These are phyloP conservation scores for Simalia tracyae DNA, from an alignment of 2,797 vertebrate genomes.

Conservation along the genomic window DNA sequence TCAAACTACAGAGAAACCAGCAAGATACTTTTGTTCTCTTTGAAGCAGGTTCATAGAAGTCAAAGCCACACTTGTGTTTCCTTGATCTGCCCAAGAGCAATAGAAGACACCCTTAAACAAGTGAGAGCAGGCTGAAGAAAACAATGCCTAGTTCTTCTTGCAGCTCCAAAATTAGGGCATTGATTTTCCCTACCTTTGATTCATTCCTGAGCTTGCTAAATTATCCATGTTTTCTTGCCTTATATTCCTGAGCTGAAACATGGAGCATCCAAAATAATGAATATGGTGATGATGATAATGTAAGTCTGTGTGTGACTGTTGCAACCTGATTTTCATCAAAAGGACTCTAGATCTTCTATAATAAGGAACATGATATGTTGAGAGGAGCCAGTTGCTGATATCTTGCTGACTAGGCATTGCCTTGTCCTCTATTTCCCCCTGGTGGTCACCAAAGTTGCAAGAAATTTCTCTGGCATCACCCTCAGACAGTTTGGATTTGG, in stretches of 20 bases:
- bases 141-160: neutral
- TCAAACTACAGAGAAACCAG: neutral
- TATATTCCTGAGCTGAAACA: neutral
- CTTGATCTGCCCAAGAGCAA: neutral
- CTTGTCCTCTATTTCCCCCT: slow-evolving; percentile 72
- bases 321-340: slow-evolving; percentile 11
- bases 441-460: slow-evolving; percentile 39
- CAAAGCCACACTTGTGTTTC: neutral
- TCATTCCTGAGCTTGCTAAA: neutral
- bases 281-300: neutral
- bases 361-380: neutral
- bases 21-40: neutral
- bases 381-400: neutral
- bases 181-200: neutral
- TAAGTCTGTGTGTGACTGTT: neutral
- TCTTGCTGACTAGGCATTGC: neutral
- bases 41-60: neutral
- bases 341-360: neutral
- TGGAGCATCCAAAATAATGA: neutral
- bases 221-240: neutral
- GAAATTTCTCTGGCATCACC: neutral
- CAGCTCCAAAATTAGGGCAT: neutral
- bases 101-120: neutral
- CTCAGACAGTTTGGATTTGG: neutral
- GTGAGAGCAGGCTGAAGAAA: neutral